Conservation (phyloP, 2,113 vertebrate species). For the Cyrtonyx montezumae region DNA sequence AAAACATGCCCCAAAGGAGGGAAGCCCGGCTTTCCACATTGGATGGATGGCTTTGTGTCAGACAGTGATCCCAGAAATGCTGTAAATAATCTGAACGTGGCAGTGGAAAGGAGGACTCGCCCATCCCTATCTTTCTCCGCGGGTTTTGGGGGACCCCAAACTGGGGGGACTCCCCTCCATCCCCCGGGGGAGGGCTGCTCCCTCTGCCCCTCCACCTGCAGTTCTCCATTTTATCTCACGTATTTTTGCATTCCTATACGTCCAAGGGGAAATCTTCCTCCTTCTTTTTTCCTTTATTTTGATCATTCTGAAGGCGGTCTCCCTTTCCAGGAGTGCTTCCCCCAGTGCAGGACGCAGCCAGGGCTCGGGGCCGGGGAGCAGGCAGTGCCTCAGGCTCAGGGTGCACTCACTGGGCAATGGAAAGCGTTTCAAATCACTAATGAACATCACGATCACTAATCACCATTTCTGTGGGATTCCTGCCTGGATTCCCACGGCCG, state of each 20-base stretch:
- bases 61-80: rapidly evolving
- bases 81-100: not conserved
- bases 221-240: not conserved
- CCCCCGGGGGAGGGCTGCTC: not conserved
- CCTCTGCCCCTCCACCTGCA: not conserved
- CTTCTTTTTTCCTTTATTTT: rapidly evolving
- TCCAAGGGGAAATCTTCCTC: not conserved
- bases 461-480: not conserved
- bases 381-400: not conserved
- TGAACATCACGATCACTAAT: constrained; percentile 51
- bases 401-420: not conserved
- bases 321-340: not conserved
- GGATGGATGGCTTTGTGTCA: not conserved
- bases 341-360: not conserved
- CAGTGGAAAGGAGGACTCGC: not conserved
- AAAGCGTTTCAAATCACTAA: constrained; percentile 35
- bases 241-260: not conserved
- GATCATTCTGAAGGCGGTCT: not conserved
- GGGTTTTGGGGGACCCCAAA: rapidly evolving
- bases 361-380: not conserved
- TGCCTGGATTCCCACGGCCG: constrained; percentile 21
- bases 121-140: rapidly evolving
- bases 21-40: not conserved
- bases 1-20: not conserved
- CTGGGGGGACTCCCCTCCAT: not conserved